Base-by-base conservation (phyloP, 2,888 invertebrate genomes). In the Sesia bembeciformis region DNA sequence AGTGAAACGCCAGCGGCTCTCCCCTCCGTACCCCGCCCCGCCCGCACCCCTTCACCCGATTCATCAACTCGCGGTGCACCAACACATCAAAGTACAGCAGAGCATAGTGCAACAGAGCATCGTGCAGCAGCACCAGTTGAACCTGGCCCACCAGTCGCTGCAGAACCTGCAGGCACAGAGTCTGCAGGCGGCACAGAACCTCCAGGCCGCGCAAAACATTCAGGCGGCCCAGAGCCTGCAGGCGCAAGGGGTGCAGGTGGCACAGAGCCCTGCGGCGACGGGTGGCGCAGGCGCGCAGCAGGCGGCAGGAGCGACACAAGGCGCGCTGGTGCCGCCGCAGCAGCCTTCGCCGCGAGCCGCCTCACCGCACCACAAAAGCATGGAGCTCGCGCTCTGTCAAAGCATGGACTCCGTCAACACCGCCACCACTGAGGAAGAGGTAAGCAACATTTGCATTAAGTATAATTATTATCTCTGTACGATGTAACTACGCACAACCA, bases 361-460 rank as follows among this genome's bases (percentile, higher is more conserved):
- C 56, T 84, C 86, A 54, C 84, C 88, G 57, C 87, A 84, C 59
- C 84, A 88, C 73, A 86, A 89, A 81, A 87, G 69, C 72, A 90
- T 90, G 90, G 90, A 90, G 78, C 91, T 94, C 80, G 94, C 96
- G 75, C 92, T 96, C 78, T 97, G 97, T 83, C 97, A 98, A 91
- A 97, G 97, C 91, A 97, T 98, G 97, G 98, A 98, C 91, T 97
- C 97, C 74, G 98, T 98, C 82, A 97, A 97, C 91, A 97, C 97
- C 71, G 94, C 94, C 79, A 95, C 96, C 83, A 95, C 97, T 84
- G 98, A 98, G 91, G 98, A 98, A 93, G 98, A 98, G 97, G 98
- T 98, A 76, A 92, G 94, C 87, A 4, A 4, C 23, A 4, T 42
- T 49, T 51, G 40, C 49, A 23, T 6, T 43, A n/a, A n/a, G n/a